These are phyloP conservation scores for Ceyx erithaca DNA, from an alignment of 2,797 vertebrate species.

Conservation along the genomic window DNA sequence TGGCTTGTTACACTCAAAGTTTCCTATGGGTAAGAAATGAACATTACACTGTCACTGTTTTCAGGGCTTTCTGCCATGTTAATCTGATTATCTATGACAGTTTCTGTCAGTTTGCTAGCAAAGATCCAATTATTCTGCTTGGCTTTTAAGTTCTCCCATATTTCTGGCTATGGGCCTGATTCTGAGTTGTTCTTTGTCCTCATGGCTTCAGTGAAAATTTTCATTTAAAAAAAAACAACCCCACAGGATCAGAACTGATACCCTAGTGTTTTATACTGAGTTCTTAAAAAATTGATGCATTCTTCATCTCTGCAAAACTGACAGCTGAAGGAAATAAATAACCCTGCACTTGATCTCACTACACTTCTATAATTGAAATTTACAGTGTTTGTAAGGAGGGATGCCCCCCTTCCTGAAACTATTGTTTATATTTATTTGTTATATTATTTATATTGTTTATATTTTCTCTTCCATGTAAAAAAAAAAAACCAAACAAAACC, in stretches of 20 bases:
- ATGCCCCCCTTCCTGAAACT: not conserved
- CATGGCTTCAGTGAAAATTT: not conserved
- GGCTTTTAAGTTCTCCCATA: conserved; percentile 56
- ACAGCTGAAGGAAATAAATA: conserved; percentile 14
- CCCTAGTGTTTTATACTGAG: not conserved
- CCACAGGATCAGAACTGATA: not conserved
- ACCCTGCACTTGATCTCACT: not conserved
- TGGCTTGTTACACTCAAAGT: conserved; percentile 18
- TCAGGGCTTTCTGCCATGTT: conserved; percentile 57
- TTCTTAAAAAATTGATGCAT: not conserved
- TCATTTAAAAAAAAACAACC: not conserved
- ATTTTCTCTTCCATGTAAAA: not conserved
- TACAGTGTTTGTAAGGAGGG: not conserved
- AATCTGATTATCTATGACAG: conserved; percentile 66
- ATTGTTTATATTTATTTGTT: not conserved
- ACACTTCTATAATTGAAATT: not conserved
- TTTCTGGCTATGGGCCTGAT: conserved; percentile 35
- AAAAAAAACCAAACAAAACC: not conserved
- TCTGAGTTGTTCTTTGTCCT: conserved; percentile 24
- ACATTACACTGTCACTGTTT: conserved; percentile 39
- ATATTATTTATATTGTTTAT: not conserved
- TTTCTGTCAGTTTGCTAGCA: conserved; percentile 58
- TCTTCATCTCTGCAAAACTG: not conserved
- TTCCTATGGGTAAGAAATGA: conserved; percentile 53
- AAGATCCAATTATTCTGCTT: conserved; percentile 67